A percentile compares a stretch with the other conserved stretches of the same genome.
phyloP scores from a whole-genome alignment of 1,140 invertebrate species.

The Calliopsis andreniformis region DNA sequence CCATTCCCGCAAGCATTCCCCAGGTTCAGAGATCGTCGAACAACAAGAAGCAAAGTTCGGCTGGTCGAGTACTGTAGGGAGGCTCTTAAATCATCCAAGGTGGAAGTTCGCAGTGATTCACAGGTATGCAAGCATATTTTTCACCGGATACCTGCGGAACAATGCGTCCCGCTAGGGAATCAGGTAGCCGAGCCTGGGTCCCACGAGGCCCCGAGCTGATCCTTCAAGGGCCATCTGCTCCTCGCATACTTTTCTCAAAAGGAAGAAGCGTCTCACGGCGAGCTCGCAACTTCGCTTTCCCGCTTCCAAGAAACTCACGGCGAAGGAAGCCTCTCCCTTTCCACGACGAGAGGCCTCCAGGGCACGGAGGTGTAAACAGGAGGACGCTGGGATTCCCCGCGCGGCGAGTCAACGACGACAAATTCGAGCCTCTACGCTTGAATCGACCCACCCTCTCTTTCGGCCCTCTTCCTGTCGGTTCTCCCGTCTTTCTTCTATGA shows the following conservation, averaged over 20 bases:
- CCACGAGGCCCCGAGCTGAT: conserved; percentile 48
- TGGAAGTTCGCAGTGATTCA: too few species aligned
- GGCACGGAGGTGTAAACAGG: neutral
- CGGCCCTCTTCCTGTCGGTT: conserved; percentile 41
- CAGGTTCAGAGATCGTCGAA: too few species aligned
- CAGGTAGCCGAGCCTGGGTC: conserved; percentile 29
- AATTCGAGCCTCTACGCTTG: conserved; percentile 28
- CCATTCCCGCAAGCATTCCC: too few species aligned
- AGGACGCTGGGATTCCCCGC: neutral
- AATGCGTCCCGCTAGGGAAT: conserved; percentile 34
- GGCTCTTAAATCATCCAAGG: conserved; percentile 6
- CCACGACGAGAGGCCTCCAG: neutral
- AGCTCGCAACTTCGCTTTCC: neutral
- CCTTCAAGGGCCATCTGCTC: conserved; percentile 39
- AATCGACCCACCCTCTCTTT: conserved; percentile 19
- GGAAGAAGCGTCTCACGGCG: neutral
- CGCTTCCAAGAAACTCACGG: neutral
- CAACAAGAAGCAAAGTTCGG: too few species aligned
- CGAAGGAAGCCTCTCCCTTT: too few species aligned
- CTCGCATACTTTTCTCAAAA: conserved; percentile 31
- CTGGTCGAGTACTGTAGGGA: neutral
- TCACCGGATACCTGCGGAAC: conserved; percentile 22
- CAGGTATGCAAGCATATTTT: conserved; percentile 31
- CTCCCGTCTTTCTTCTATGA: conserved; percentile 48
- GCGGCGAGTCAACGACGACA: neutral